These are phyloP conservation scores for Amia ocellicauda DNA, from an alignment of 2,113 vertebrate genomes.

Conservation along the genomic window DNA sequence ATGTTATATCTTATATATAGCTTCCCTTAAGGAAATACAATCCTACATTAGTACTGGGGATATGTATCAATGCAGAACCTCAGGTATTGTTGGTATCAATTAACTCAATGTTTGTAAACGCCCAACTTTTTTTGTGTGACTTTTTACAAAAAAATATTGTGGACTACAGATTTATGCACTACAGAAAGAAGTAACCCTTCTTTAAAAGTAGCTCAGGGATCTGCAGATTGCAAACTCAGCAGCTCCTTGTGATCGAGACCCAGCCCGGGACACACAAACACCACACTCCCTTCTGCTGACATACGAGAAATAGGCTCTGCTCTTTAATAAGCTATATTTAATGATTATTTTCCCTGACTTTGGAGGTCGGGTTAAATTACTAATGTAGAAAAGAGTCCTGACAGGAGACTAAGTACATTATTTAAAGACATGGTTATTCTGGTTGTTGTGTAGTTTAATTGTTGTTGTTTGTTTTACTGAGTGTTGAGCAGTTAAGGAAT, in stretches of 20 bases:
- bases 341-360: slow-evolving; percentile 36
- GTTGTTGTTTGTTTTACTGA: too few relatives aligned
- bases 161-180: neutral
- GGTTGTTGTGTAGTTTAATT: too few relatives aligned
- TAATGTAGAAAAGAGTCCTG: slow-evolving; percentile 26
- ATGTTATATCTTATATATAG: too few relatives aligned
- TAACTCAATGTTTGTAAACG: too few relatives aligned
- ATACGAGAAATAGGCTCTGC: slow-evolving; percentile 35
- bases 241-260: slow-evolving; percentile 13
- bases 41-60: too few relatives aligned
- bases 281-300: slow-evolving; percentile 41
- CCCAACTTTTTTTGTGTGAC: too few relatives aligned
- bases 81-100: too few relatives aligned
- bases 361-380: slow-evolving; percentile 49
- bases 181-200: neutral
- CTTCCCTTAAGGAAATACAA: too few relatives aligned
- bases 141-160: too few relatives aligned
- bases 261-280: slow-evolving; percentile 35
- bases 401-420: too few relatives aligned
- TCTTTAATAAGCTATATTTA: slow-evolving; percentile 55
- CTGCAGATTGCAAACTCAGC: slow-evolving; percentile 51
- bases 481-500: too few relatives aligned
- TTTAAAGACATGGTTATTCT: slow-evolving; percentile 26
- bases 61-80: too few relatives aligned
- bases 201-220: slow-evolving; percentile 29